Evolutionary conservation across 2,888 invertebrate species (phyloP), one percentile per base, ranked within the genome.

Genomic region (Drosophila formosana): DNA sequence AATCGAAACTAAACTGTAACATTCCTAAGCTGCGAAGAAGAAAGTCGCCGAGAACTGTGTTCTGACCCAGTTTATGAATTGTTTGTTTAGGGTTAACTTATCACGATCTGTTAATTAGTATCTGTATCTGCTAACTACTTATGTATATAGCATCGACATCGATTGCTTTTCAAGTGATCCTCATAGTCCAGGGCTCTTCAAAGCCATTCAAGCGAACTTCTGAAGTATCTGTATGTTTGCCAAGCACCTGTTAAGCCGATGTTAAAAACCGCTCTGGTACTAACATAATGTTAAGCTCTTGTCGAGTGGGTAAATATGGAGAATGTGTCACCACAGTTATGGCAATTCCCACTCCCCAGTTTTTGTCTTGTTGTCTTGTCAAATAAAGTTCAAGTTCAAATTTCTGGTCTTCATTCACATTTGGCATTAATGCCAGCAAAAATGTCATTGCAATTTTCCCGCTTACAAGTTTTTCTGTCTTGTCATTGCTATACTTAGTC

Each of bases 61-160:
- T 56, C 11, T 65, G 68, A n/a, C 41, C 49, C 62, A 68, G 25
- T 68, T 67, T 39, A 41, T 2, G 41, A 39, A 11, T 34, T 13
- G 13, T 43, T 57, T 25, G 45, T 61, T 64, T 55, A 34, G 41
- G 61, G 39, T 72, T 51, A 58, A 25, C 64, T 13, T 51, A 55
- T 18, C 78, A 58, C 23, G 73, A 73, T 57, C 45, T n/a, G 30
- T 23, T 60, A 66, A 78, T 76, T 76, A 78, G 56, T 68, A 78
- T 63, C 47, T 51, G 28, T 6, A 25, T 45, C 25, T 25, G 13
- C 46, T 56, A 73, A 64, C 53, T 73, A 45, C 23, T 73, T 56
- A 4, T 56, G 13, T 49, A 75, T n/a, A 65, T 34, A 39, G 1
- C 18, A 46, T 45, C 13, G 28, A 52, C 9, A 55, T 56, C 46